Base-by-base conservation (phyloP, 2,888 invertebrate species). In the Serrognathus titanus region DNA sequence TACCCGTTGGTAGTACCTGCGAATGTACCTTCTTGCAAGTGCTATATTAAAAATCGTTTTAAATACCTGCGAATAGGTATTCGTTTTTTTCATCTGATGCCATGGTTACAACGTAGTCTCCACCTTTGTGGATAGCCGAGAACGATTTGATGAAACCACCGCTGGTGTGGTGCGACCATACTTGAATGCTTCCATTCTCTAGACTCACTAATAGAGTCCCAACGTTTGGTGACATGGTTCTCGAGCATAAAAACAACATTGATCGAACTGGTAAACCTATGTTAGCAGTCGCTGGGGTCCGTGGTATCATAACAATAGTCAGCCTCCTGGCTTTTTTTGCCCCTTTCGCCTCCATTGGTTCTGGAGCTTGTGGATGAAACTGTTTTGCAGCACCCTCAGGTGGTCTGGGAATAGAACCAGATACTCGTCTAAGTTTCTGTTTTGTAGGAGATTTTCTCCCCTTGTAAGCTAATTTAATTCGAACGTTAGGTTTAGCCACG, bases 81-180 rank as follows among this genome's bases (percentile, higher is more conserved):
- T 86, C 80, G 74, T 93, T 89, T 43, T 84, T 74, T 2, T 76
- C 71, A 76, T 93, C 92, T 0, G 89, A 87, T 37, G 84, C 79
- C 80, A 94, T 83, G 13, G 87, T 80, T 11, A 86, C 78, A 45
- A 87, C 85, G 69, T 86, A 86, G 71, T 85, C 84, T 2, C 86
- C 86, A 3, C 82, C 78, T 31, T 82, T 81, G 73, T 92, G 90
- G 40, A 87, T 82, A 3, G 85, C 87, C 41, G 79, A 81, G 75
- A 92, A 93, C 24, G 87, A 81, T 36, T 83, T 83, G 55, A 90
- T 77, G 73, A 84, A 86, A 6, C 89, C 89, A 9, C 89, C 90
- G 9, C 82, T 83, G 39, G 86, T 81, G 74, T 91, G 89, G 73
- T 91, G 88, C 12, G 91, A 91, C 89, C 92, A 94, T 16, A 88